phyloP scores from a whole-genome alignment of 1,140 invertebrate genomes.

The Reticulitermes speratus region DNA sequence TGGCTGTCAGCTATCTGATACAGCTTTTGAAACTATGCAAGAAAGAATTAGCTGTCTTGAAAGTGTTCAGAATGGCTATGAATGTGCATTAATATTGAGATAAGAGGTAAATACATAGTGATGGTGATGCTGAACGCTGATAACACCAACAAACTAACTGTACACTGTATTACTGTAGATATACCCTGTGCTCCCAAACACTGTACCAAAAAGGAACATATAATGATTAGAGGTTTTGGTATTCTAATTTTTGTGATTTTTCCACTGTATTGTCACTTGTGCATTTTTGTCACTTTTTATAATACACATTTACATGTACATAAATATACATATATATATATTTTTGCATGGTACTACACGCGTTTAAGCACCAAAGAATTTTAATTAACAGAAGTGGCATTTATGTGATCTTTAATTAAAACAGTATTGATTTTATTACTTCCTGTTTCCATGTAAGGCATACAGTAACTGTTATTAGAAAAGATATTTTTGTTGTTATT shows the following conservation, averaged over 20 bases:
- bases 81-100: too few relatives aligned
- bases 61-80: neutral
- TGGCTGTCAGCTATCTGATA: neutral
- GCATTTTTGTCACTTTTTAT: constrained; percentile 16
- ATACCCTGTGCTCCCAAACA: neutral
- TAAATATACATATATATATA: neutral
- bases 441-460: neutral
- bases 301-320: constrained; percentile 13
- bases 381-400: neutral
- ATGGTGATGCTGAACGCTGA: neutral
- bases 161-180: neutral
- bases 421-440: neutral
- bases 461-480: neutral
- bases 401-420: constrained; percentile 20
- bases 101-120: neutral
- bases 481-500: neutral
- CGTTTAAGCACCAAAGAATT: constrained; percentile 16
- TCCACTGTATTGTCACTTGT: constrained; percentile 9
- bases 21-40: neutral
- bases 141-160: neutral
- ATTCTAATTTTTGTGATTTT: constrained; percentile 11
- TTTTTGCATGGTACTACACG: constrained; percentile 7
- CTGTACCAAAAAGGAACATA: neutral
- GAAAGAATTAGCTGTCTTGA: neutral
- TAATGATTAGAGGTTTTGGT: neutral